These are phyloP conservation scores for Prochilodus magdalenae DNA, from an alignment of 2,113 vertebrate genomes.

Conservation along the genomic window DNA sequence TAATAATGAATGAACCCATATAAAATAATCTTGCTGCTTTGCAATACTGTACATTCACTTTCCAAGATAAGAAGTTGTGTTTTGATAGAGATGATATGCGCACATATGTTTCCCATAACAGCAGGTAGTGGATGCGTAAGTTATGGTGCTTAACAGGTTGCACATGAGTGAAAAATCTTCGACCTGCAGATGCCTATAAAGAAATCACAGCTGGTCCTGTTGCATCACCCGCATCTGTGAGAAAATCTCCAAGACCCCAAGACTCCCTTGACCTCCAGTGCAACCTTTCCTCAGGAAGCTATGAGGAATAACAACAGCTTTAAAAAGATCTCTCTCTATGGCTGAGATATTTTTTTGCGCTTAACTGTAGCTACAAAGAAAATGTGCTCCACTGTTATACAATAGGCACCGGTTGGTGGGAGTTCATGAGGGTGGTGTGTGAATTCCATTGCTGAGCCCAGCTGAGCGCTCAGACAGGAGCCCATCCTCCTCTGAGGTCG, in stretches of 20 bases:
- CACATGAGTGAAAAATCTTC: too few relatives aligned
- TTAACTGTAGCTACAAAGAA: slow-evolving; percentile 24
- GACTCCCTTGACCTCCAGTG: slow-evolving; percentile 7
- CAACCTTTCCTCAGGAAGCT: slow-evolving; percentile 25
- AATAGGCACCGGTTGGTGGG: slow-evolving; percentile 58
- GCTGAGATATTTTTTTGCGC: background rate
- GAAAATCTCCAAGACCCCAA: slow-evolving; percentile 21
- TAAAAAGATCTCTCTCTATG: slow-evolving; percentile 22
- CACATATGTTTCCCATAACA: background rate
- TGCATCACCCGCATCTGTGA: slow-evolving; percentile 42
- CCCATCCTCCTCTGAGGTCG: slow-evolving; percentile 50
- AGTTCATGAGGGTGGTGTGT: slow-evolving; percentile 45
- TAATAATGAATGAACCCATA: too few relatives aligned
- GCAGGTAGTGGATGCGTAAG: background rate
- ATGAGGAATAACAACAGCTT: slow-evolving; percentile 24
- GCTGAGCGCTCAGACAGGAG: slow-evolving; percentile 50
- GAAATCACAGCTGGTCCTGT: slow-evolving; percentile 1
- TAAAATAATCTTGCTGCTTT: too few relatives aligned
- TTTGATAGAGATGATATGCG: background rate
- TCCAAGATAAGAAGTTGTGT: too few relatives aligned
- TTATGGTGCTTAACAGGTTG: background rate
- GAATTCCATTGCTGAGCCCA: slow-evolving; percentile 54
- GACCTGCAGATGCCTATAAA: background rate
- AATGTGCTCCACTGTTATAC: slow-evolving; percentile 60
- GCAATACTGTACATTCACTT: background rate